These are phyloP conservation scores for Catagonus wagneri DNA, from an alignment of 2,113 vertebrate species.

Conservation along the genomic window DNA sequence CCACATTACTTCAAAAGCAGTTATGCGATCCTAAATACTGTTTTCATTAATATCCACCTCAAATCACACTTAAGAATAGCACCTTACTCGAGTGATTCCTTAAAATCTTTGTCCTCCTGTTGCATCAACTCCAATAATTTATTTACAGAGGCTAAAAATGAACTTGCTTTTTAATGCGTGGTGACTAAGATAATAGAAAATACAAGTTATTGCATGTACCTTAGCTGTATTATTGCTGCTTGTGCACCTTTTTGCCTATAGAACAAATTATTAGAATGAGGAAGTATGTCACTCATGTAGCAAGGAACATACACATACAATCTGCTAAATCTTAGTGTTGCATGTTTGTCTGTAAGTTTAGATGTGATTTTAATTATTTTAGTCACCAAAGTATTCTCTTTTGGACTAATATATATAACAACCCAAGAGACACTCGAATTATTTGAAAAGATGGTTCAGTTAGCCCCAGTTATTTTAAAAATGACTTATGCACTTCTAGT, in stretches of 20 bases:
- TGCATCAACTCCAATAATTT: slow-evolving; percentile 50
- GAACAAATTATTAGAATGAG: slow-evolving; percentile 57
- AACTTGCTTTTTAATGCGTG: slow-evolving; percentile 48
- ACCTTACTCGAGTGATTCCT: background rate
- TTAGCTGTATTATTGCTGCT: slow-evolving; percentile 64
- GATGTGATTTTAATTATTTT: slow-evolving; percentile 30
- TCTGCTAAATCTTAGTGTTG: slow-evolving; percentile 68
- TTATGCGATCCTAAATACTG: background rate
- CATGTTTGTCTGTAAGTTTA: too few relatives aligned
- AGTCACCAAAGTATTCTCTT: background rate
- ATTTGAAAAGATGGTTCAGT: slow-evolving; percentile 23
- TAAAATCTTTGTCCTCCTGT: slow-evolving; percentile 60
- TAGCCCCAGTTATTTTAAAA: background rate
- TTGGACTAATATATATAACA: background rate
- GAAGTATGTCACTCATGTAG: slow-evolving; percentile 52
- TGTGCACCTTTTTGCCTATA: background rate
- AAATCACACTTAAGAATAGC: background rate
- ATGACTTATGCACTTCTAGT: background rate
- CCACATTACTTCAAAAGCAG: background rate
- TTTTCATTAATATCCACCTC: background rate
- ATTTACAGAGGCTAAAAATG: slow-evolving; percentile 42
- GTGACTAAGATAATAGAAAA: slow-evolving; percentile 61
- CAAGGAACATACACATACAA: slow-evolving; percentile 51
- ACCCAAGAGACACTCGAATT: background rate
- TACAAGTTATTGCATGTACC: slow-evolving; percentile 37